Evolutionary conservation across 2,888 invertebrate species (phyloP).

Genomic region (Lasioglossum oenotherae): DNA sequence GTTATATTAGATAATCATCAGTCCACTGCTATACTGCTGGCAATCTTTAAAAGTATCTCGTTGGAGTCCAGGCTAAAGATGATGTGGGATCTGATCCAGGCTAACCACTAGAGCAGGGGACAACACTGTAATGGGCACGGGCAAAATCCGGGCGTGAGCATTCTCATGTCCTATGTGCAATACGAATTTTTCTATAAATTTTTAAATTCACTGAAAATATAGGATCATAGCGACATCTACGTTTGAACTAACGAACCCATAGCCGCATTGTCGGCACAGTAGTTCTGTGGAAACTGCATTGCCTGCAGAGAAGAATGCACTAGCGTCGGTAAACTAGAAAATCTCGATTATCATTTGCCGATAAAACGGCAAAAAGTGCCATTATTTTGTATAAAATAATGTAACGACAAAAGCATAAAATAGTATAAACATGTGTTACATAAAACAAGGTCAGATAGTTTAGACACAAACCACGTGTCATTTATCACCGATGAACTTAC

Average conservation of each 20-base stretch:
- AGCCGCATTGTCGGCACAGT: background rate
- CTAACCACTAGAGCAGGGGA: too few species aligned
- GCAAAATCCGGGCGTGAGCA: too few species aligned
- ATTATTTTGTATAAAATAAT: background rate
- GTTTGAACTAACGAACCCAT: background rate
- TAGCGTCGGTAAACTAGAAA: background rate
- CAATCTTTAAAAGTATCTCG: too few species aligned
- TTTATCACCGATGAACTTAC: background rate
- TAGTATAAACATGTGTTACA: background rate
- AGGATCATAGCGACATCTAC: background rate
- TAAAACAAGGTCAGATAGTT: background rate
- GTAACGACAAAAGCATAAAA: too few species aligned
- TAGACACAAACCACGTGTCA: background rate
- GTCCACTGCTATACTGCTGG: too few species aligned
- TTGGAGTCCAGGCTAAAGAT: too few species aligned
- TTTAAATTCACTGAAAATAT: background rate
- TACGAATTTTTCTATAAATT: background rate
- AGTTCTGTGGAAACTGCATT: background rate
- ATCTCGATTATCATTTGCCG: background rate
- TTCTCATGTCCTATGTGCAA: too few species aligned
- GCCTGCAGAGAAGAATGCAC: background rate
- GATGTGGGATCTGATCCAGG: too few species aligned
- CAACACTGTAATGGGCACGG: too few species aligned
- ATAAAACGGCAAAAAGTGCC: too few species aligned
- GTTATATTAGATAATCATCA: too few species aligned